A percentile compares a stretch with the other conserved stretches of the same genome.
phyloP scores from a whole-genome alignment of 2,113 vertebrate genomes.

The Myotis yumanensis region DNA sequence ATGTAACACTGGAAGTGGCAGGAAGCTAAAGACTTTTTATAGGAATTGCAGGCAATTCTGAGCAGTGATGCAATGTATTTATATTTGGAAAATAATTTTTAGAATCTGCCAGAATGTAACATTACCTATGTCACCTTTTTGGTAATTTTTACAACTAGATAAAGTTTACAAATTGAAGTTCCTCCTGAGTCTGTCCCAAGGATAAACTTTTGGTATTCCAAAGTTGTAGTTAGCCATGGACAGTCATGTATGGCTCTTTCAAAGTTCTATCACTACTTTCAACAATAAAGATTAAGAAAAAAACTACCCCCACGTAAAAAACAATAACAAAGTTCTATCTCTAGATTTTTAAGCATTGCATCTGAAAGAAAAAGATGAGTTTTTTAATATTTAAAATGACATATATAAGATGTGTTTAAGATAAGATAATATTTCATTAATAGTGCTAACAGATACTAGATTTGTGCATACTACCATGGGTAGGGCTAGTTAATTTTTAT shows the following conservation, averaged over 20 bases:
- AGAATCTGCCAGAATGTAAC: background rate
- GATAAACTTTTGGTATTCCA: background rate
- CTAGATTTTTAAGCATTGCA: background rate
- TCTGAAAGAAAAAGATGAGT: background rate
- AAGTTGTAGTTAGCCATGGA: background rate
- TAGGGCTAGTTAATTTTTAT: background rate
- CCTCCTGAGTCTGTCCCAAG: background rate
- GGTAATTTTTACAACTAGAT: background rate
- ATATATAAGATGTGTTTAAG: background rate
- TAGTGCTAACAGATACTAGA: background rate
- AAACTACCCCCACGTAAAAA: too few relatives aligned
- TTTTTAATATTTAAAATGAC: background rate
- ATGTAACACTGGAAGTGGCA: background rate
- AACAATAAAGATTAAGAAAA: too few relatives aligned
- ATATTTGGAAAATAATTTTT: background rate
- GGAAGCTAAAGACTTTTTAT: background rate
- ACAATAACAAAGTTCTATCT: background rate
- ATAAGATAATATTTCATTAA: conserved; percentile 20
- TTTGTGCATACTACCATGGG: background rate
- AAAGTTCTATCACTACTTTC: too few relatives aligned
- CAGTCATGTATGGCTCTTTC: background rate
- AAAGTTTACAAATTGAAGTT: background rate
- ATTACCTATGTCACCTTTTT: background rate
- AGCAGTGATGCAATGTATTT: background rate
- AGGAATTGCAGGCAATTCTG: background rate